A percentile compares a stretch with the other conserved stretches of the same genome.
Conservation (phyloP, 1,140 invertebrate genomes). For the Zaprionus lachaisei region DNA sequence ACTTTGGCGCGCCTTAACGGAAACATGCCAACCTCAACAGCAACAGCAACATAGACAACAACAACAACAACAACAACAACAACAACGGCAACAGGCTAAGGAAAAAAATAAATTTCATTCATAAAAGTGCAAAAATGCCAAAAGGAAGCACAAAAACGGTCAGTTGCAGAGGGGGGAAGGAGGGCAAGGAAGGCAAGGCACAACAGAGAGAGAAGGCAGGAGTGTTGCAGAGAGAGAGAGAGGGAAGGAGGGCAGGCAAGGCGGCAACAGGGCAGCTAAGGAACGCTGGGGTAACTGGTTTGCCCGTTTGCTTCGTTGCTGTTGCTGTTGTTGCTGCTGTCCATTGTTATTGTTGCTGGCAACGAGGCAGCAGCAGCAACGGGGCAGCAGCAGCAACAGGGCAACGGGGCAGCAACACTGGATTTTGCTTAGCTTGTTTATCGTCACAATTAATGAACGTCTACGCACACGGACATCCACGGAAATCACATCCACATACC, state of each 20-base stretch:
- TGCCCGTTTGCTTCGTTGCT: conserved; percentile 40
- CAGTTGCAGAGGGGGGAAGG: conserved; percentile 12
- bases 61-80: conserved; percentile 25
- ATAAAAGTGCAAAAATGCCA: conserved; percentile 81
- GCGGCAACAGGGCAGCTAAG: conserved; percentile 20
- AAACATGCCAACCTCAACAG: conserved; percentile 72
- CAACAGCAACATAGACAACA: conserved; percentile 48
- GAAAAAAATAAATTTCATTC: conserved; percentile 73
- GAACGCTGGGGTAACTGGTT: conserved; percentile 58
- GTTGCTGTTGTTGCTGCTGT: conserved; percentile 23
- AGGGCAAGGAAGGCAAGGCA: conserved; percentile 13
- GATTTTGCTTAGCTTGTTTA: conserved; percentile 81
- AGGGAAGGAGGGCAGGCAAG: neutral
- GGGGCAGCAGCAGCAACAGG: neutral
- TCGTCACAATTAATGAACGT: conserved; percentile 82
- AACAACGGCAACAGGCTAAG: conserved; percentile 16
- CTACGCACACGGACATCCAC: conserved; percentile 78
- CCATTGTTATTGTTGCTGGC: conserved; percentile 46
- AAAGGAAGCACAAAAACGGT: conserved; percentile 71
- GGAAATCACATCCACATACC: conserved; percentile 64
- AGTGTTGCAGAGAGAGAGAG: conserved; percentile 8
- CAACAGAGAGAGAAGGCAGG: neutral
- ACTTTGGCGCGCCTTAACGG: conserved; percentile 80
- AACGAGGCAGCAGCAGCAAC: conserved; percentile 4
- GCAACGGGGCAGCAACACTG: conserved; percentile 31